A percentile compares a stretch with the other conserved stretches of the same genome.
phyloP scores from a whole-genome alignment of 2,888 invertebrate genomes.

The Griposia aprilina region DNA sequence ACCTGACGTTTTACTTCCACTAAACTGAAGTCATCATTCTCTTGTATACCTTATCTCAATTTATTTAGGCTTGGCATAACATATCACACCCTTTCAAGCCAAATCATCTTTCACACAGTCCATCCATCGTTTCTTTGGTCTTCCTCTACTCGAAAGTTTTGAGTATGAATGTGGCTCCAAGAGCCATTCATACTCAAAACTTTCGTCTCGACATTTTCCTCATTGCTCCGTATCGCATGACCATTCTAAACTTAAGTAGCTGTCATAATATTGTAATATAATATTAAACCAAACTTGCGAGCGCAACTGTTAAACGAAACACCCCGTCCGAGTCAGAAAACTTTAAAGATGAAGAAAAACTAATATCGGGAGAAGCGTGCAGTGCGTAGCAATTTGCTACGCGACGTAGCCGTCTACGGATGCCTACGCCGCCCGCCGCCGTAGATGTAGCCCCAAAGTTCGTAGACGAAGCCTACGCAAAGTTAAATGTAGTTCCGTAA shows the following conservation, averaged over 20 bases:
- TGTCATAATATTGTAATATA: conserved; percentile 5
- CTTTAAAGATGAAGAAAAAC: conserved; percentile 76
- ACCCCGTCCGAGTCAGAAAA: conserved; percentile 59
- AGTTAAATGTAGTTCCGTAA: conserved; percentile 33
- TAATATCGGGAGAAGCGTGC: conserved; percentile 79
- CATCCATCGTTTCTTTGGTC: background rate
- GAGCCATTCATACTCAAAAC: background rate
- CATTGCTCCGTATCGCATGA: background rate
- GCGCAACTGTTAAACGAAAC: conserved; percentile 25
- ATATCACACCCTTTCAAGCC: background rate
- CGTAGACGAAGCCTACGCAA: conserved; percentile 37
- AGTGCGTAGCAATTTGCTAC: conserved; percentile 77
- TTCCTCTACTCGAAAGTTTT: background rate
- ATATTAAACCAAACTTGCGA: conserved; percentile 19
- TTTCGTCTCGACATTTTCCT: background rate
- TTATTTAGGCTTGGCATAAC: background rate
- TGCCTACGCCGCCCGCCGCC: conserved; percentile 58
- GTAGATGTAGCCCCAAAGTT: conserved; percentile 28
- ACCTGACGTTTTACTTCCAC: background rate
- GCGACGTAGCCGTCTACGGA: conserved; percentile 62
- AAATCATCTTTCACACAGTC: background rate
- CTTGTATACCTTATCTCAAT: background rate
- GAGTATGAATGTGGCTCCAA: too few relatives aligned
- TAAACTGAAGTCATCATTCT: background rate
- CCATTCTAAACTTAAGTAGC: background rate